These are phyloP conservation scores for Chelonus insularis DNA, from an alignment of 1,140 invertebrate species.

Conservation along the genomic window DNA sequence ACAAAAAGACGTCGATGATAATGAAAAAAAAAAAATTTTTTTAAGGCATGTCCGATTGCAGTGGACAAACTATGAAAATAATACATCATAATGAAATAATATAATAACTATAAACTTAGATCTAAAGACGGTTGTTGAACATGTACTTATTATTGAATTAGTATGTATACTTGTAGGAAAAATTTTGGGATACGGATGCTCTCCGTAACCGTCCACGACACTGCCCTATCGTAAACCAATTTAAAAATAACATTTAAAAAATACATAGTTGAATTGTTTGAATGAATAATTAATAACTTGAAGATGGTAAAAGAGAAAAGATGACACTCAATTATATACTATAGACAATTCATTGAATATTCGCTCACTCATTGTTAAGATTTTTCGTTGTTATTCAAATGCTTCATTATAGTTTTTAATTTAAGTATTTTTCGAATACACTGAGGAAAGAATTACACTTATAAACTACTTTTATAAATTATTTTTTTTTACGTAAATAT, in stretches of 20 bases:
- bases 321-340: neutral
- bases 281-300: neutral
- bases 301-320: slow-evolving; percentile 4
- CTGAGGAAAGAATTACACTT: too few species aligned
- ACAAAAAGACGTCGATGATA: too few species aligned
- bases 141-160: slow-evolving; percentile 54
- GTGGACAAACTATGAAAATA: slow-evolving; percentile 20
- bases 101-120: slow-evolving; percentile 49
- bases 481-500: too few species aligned
- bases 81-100: slow-evolving; percentile 38
- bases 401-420: too few species aligned
- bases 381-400: too few species aligned
- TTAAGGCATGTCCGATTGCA: neutral
- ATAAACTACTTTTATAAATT: too few species aligned
- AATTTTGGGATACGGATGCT: slow-evolving; percentile 54
- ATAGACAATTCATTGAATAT: neutral
- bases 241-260: slow-evolving; percentile 30
- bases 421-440: too few species aligned
- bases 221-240: slow-evolving; percentile 53
- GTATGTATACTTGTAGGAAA: slow-evolving; percentile 55
- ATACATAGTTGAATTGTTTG: too few species aligned
- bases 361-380: too few species aligned
- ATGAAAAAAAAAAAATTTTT: neutral
- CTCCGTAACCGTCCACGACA: slow-evolving; percentile 58
- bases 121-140: slow-evolving; percentile 55